phyloP scores from a whole-genome alignment of 2,888 invertebrate genomes.

The Nebria salina region DNA sequence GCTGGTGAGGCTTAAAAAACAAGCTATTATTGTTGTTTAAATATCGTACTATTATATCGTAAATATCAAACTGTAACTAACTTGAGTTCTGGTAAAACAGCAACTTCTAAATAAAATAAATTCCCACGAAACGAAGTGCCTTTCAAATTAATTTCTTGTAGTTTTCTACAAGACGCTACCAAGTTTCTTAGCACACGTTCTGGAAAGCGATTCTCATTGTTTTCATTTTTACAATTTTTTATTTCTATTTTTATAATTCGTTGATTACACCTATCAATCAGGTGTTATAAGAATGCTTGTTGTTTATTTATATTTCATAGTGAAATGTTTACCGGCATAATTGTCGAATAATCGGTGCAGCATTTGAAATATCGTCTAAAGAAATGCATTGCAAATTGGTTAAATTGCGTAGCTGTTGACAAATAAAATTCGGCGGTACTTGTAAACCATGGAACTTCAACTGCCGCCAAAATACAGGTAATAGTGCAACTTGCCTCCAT shows the following conservation, averaged over 20 bases:
- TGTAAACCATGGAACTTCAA: constrained; percentile 48
- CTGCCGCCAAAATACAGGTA: constrained; percentile 51
- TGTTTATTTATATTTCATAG: too few species aligned
- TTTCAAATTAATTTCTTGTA: constrained; percentile 52
- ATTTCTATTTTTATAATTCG: constrained; percentile 26
- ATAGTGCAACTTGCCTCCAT: constrained; percentile 52
- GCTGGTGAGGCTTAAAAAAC: too few species aligned
- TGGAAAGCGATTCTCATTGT: constrained; percentile 32
- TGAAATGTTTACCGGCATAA: constrained; percentile 52
- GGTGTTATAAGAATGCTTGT: too few species aligned
- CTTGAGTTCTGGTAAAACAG: constrained; percentile 49
- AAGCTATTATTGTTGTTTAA: too few species aligned
- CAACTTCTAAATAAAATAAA: constrained; percentile 49
- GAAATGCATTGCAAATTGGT: constrained; percentile 48
- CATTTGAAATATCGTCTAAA: constrained; percentile 51
- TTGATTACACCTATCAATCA: constrained; percentile 26
- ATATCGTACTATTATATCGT: background rate
- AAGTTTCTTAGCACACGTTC: constrained; percentile 50
- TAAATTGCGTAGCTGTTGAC: constrained; percentile 50
- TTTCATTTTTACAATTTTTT: constrained; percentile 27
- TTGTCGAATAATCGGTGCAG: constrained; percentile 51
- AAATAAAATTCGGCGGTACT: constrained; percentile 51
- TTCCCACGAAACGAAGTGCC: constrained; percentile 50
- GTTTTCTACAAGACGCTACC: constrained; percentile 49
- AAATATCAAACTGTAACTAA: constrained; percentile 22